Evolutionary conservation across 2,797 vertebrate genomes (phyloP), one percentile per base, ranked within the genome.

Genomic region (Macrochelys suwanniensis): DNA sequence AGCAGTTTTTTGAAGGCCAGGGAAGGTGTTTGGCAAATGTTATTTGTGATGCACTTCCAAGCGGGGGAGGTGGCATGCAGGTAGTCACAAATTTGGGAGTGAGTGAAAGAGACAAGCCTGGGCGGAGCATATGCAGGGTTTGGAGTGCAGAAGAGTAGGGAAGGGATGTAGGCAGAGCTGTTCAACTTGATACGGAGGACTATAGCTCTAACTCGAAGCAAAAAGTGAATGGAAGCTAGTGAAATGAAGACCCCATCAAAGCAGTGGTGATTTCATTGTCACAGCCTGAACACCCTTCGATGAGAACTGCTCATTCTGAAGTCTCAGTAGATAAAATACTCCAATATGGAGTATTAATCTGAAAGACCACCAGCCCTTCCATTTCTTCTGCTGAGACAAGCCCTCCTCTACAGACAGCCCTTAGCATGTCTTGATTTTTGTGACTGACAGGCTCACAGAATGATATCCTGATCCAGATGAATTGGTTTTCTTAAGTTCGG

Each of bases 221-320:
- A 37, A 59, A 82, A 65, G 81, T 45, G 54, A 42, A 49, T 74
- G 47, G 91, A 91, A 91, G 33, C 23, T 88, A 76, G 86, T 82
- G 68, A 93, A 82, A 37, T 89, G 31, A 51, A 86, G 53, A 50
- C 50, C 53, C 25, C 47, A 79, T 56, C 25, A 77, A 77, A 77
- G 45, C 33, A 56, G 33, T 84, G 90, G 28, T 1, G 5, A 87
- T 37, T 42, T 19, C n/a, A 42, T 37, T 71, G 65, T 71, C 50
- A 92, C 54, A 94, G 88, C 45, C 11, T 59, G 50, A 84, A 71
- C 26, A n/a, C 21, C 89, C 82, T 87, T 89, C 47, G 71, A 25
- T 84, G 92, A 56, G 6, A 89, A 53, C 53, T 85, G 37, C n/a
- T 92, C 57, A 45, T 25, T 77, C 81, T 74, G 82, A 96, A 95